phyloP scores from a whole-genome alignment of 2,888 invertebrate genomes.

The Philopedon plagiatum region DNA sequence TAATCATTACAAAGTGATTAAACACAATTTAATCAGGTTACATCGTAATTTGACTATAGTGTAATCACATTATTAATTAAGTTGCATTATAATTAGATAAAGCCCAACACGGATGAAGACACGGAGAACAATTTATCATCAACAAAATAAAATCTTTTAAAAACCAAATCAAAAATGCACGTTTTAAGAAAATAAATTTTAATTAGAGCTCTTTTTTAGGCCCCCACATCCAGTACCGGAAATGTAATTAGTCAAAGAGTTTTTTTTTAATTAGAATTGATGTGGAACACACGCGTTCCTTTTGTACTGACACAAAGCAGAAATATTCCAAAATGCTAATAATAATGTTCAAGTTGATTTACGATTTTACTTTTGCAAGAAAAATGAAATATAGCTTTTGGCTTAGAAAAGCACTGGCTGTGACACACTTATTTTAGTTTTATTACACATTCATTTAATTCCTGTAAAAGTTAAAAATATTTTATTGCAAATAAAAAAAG shows the following conservation, averaged over 20 bases:
- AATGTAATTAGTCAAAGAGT: conserved; percentile 19
- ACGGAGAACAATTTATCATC: neutral
- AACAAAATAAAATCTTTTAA: neutral
- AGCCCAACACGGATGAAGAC: no score
- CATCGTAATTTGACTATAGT: no score
- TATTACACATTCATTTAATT: conserved; percentile 14
- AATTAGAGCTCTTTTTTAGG: neutral
- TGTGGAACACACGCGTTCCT: conserved; percentile 19
- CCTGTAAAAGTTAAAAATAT: conserved; percentile 3
- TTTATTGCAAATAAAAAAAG: neutral
- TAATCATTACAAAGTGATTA: no score
- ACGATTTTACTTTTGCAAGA: conserved; percentile 26
- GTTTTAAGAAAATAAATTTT: neutral
- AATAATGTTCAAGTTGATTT: conserved; percentile 22
- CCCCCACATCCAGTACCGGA: neutral
- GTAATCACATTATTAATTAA: no score
- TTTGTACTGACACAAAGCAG: conserved; percentile 6
- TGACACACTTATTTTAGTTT: conserved; percentile 19
- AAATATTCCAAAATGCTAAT: conserved; percentile 26
- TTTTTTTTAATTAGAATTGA: conserved; percentile 16
- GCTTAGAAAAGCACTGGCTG: conserved; percentile 18
- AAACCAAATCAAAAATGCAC: neutral
- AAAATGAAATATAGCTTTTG: conserved; percentile 21
- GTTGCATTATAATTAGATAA: no score
- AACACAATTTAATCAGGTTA: no score